Evolutionary conservation across 35 echinoderm and acorn worm genomes (phyloP).

Genomic region (Anneissia japonica): DNA sequence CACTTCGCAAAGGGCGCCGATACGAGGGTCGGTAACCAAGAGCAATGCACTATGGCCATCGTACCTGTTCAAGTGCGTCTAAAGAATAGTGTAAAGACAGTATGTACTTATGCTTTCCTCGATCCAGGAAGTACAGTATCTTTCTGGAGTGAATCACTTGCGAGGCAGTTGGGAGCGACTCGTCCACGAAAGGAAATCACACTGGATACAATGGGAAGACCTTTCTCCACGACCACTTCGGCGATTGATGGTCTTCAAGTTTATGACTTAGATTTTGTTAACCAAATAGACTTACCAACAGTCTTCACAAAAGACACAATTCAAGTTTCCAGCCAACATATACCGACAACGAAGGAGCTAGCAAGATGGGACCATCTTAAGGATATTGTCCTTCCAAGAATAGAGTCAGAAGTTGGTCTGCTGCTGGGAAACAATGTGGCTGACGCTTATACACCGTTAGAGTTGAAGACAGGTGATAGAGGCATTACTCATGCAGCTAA

Average conservation of each 20-base stretch:
- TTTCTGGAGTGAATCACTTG: background rate
- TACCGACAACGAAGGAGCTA: background rate
- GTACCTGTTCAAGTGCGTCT: background rate
- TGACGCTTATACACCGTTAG: background rate
- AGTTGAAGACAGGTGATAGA: background rate
- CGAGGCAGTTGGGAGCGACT: background rate
- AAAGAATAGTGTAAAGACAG: background rate
- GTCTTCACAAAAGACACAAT: background rate
- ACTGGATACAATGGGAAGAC: background rate
- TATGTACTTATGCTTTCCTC: background rate
- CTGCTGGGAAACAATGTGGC: background rate
- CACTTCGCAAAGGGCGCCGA: too few species aligned
- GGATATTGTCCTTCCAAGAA: background rate
- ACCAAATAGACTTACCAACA: background rate
- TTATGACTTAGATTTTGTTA: background rate
- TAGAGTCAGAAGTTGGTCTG: background rate
- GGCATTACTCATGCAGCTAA: background rate
- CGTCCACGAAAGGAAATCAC: background rate
- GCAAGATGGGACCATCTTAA: background rate
- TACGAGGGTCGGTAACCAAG: background rate
- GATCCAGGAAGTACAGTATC: background rate
- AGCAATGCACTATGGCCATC: constrained; percentile 2
- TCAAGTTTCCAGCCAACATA: background rate
- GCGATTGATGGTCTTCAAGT: background rate
- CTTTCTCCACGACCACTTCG: background rate